These are phyloP conservation scores for Megalonaias nervosa DNA, from an alignment of 1,140 invertebrate genomes.

Conservation along the genomic window DNA sequence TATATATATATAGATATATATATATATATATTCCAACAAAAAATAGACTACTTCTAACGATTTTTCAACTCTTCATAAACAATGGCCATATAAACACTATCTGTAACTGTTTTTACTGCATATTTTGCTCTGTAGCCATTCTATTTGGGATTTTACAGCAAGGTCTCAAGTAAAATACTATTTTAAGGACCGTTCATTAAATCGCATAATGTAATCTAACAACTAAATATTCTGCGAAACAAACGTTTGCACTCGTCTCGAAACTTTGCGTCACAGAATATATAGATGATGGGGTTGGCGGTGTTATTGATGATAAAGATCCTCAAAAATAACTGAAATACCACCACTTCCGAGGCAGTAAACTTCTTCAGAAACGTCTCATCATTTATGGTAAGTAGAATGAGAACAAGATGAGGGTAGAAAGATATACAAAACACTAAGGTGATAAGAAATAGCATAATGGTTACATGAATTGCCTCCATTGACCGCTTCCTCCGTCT, in stretches of 20 bases:
- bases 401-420: constrained; percentile 21
- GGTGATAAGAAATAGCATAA: constrained; percentile 30
- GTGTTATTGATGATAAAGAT: constrained; percentile 28
- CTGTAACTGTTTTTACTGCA: too few relatives aligned
- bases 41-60: too few relatives aligned
- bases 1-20: too few relatives aligned
- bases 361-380: constrained; percentile 15
- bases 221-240: not conserved
- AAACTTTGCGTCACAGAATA: constrained; percentile 24
- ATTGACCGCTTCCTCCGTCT: not conserved
- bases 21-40: too few relatives aligned
- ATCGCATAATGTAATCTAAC: not conserved
- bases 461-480: constrained; percentile 11
- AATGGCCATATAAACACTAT: too few relatives aligned
- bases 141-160: too few relatives aligned
- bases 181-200: too few relatives aligned
- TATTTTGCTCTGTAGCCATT: too few relatives aligned
- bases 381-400: constrained; percentile 8
- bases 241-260: constrained; percentile 2
- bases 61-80: too few relatives aligned
- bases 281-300: constrained; percentile 24
- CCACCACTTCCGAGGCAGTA: constrained; percentile 1
- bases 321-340: constrained; percentile 22
- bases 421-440: constrained; percentile 18
- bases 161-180: too few relatives aligned